These are phyloP conservation scores for Orthosia incerta DNA, from an alignment of 2,888 invertebrate genomes.

Conservation along the genomic window DNA sequence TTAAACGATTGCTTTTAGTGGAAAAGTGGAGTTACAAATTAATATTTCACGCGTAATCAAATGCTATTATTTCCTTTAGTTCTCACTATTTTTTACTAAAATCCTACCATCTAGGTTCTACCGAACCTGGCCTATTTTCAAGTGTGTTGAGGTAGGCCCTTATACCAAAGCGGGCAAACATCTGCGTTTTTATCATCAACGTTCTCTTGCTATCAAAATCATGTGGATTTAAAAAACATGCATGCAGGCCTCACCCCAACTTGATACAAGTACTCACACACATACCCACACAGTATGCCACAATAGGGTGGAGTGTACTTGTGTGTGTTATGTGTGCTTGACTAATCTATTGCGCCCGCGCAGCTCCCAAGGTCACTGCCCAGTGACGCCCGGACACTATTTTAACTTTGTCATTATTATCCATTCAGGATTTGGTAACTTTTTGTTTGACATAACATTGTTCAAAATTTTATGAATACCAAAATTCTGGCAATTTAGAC, in stretches of 20 bases:
- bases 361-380: slow-evolving; percentile 87
- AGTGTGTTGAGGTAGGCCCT: slow-evolving; percentile 50
- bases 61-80: background rate
- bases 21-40: slow-evolving; percentile 31
- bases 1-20: slow-evolving; percentile 28
- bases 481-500: background rate
- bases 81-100: background rate
- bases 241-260: slow-evolving; percentile 68
- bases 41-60: slow-evolving; percentile 21
- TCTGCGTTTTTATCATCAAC: slow-evolving; percentile 46
- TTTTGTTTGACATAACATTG: slow-evolving; percentile 30
- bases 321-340: slow-evolving; percentile 73
- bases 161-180: slow-evolving; percentile 12
- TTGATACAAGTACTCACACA: slow-evolving; percentile 54
- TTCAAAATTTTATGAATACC: background rate
- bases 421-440: slow-evolving; percentile 64
- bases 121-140: background rate
- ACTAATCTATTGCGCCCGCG: slow-evolving; percentile 85
- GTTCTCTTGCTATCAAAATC: slow-evolving; percentile 57
- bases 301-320: slow-evolving; percentile 59
- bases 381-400: slow-evolving; percentile 82
- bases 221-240: slow-evolving; percentile 58
- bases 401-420: slow-evolving; percentile 79
- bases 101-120: background rate
- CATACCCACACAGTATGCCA: slow-evolving; percentile 60